phyloP scores from a whole-genome alignment of 2,888 invertebrate species.

The Heteropelma amictum region DNA sequence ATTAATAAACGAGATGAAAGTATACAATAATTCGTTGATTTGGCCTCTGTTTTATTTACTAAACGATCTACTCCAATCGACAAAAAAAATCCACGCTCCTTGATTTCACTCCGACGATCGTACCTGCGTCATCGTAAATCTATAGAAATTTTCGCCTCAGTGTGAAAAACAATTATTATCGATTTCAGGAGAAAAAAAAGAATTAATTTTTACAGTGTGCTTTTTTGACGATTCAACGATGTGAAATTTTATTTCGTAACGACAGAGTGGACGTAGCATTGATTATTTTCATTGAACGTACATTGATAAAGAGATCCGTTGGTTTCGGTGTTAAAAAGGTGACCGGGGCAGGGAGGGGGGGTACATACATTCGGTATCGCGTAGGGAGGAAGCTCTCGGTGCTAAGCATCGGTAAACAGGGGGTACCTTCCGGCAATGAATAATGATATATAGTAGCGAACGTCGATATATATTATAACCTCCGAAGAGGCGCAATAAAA shows the following conservation, averaged over 20 bases:
- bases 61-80: not conserved
- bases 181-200: no score
- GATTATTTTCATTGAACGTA: conserved; percentile 1
- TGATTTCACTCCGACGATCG: not conserved
- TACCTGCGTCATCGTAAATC: no score
- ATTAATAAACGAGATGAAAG: conserved; percentile 78
- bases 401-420: conserved; percentile 25
- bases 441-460: conserved; percentile 51
- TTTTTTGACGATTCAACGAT: no score
- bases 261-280: not conserved
- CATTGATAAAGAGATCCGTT: not conserved
- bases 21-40: conserved; percentile 72
- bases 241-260: no score
- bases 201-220: no score
- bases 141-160: no score
- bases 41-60: conserved; percentile 59
- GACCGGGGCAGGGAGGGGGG: no score
- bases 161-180: no score
- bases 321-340: conserved; percentile 20
- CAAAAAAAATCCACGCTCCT: conserved; percentile 11
- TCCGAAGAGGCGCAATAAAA: conserved; percentile 30
- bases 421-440: conserved; percentile 55
- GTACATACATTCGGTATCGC: not conserved
- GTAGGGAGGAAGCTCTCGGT: conserved; percentile 31
- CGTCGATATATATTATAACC: conserved; percentile 53